These are phyloP conservation scores for Pollimyrus isidori DNA, from an alignment of 2,113 vertebrate species.

Conservation along the genomic window DNA sequence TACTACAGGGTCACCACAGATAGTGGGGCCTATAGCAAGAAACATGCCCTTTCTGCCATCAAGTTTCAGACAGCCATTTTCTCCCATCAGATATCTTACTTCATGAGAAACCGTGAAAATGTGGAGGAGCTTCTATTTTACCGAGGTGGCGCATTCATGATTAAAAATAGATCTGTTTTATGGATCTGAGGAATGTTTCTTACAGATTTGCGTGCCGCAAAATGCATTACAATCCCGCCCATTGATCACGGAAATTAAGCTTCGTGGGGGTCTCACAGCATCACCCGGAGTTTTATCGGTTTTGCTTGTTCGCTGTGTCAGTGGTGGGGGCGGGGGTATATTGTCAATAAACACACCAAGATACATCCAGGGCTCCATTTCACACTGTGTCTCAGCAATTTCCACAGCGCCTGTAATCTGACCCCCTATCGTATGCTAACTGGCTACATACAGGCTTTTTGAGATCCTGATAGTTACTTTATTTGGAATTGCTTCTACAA, in stretches of 20 bases:
- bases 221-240: background rate
- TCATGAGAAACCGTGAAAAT: background rate
- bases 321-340: background rate
- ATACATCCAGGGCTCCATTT: background rate
- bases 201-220: conserved; percentile 1
- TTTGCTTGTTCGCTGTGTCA: background rate
- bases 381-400: background rate
- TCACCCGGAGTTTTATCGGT: background rate
- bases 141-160: background rate
- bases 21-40: background rate
- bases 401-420: background rate
- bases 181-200: background rate
- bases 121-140: conserved; percentile 6
- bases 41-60: background rate
- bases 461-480: background rate
- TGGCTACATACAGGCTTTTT: background rate
- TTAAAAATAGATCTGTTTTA: background rate
- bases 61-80: background rate
- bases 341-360: background rate
- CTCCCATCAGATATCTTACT: background rate
- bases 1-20: background rate
- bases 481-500: background rate
- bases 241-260: conserved; percentile 3
- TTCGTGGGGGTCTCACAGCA: background rate
- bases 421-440: background rate